phyloP scores from a whole-genome alignment of 2,797 vertebrate species.

The Dipus sagitta region DNA sequence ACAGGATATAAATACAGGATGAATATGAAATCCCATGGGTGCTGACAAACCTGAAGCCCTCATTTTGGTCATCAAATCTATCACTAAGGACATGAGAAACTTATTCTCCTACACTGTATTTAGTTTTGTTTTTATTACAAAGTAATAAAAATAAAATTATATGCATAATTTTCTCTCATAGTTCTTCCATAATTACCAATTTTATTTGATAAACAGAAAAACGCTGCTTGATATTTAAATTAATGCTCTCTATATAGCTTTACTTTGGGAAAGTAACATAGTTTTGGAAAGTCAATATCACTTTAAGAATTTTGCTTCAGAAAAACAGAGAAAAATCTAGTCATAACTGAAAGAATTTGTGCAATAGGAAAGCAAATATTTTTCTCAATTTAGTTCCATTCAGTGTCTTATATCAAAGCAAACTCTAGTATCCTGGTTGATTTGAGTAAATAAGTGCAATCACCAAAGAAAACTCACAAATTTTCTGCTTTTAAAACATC shows the following conservation, averaged over 20 bases:
- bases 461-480: background rate
- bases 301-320: background rate
- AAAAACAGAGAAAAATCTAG: background rate
- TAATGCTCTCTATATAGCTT: background rate
- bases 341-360: background rate
- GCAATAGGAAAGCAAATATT: background rate
- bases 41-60: background rate
- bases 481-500: background rate
- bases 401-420: background rate
- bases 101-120: too few relatives aligned
- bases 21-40: background rate
- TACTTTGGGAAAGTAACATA: background rate
- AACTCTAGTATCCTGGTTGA: slow-evolving; percentile 1
- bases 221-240: background rate
- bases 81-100: too few relatives aligned
- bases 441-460: background rate
- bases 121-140: too few relatives aligned
- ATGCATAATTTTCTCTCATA: too few relatives aligned
- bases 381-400: slow-evolving; percentile 9
- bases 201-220: slow-evolving; percentile 1
- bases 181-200: background rate
- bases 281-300: background rate
- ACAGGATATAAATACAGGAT: background rate
- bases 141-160: too few relatives aligned
- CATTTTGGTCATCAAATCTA: too few relatives aligned